These are phyloP conservation scores for Leptinotarsa lineolata DNA, from an alignment of 1,140 invertebrate genomes.

Conservation along the genomic window DNA sequence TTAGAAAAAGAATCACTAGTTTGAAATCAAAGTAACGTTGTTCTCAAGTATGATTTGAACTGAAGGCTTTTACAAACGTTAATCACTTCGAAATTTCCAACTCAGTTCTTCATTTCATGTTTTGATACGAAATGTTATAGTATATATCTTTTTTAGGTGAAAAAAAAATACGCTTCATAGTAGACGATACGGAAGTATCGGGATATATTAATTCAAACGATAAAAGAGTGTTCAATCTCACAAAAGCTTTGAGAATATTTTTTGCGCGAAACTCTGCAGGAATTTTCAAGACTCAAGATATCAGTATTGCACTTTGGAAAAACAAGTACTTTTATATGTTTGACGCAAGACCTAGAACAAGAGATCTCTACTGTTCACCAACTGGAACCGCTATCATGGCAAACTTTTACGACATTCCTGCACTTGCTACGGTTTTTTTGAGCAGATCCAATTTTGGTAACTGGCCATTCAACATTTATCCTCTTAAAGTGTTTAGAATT, in stretches of 20 bases:
- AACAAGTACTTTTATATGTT: constrained; percentile 62
- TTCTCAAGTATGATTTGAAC: no score
- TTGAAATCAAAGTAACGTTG: no score
- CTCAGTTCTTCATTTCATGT: no score
- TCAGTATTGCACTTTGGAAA: constrained; percentile 61
- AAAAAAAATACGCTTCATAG: constrained; percentile 46
- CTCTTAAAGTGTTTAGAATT: constrained; percentile 53
- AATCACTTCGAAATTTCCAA: no score
- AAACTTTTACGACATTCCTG: constrained; percentile 58
- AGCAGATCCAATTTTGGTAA: constrained; percentile 58
- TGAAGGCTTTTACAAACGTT: no score
- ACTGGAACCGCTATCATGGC: constrained; percentile 58
- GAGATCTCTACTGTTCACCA: constrained; percentile 46
- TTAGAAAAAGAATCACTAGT: no score
- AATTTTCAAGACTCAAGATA: constrained; percentile 57
- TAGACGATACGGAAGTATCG: constrained; percentile 48
- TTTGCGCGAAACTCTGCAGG: constrained; percentile 59
- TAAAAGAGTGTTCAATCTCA: constrained; percentile 60
- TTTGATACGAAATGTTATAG: no score
- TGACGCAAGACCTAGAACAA: constrained; percentile 58
- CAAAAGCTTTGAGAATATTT: constrained; percentile 60
- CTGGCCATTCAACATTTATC: constrained; percentile 59
- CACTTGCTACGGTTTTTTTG: constrained; percentile 58
- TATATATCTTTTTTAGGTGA: constrained; percentile 34
- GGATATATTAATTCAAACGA: constrained; percentile 53